Evolutionary conservation across 1,140 invertebrate genomes (phyloP).

Genomic region (Psix sp.): DNA sequence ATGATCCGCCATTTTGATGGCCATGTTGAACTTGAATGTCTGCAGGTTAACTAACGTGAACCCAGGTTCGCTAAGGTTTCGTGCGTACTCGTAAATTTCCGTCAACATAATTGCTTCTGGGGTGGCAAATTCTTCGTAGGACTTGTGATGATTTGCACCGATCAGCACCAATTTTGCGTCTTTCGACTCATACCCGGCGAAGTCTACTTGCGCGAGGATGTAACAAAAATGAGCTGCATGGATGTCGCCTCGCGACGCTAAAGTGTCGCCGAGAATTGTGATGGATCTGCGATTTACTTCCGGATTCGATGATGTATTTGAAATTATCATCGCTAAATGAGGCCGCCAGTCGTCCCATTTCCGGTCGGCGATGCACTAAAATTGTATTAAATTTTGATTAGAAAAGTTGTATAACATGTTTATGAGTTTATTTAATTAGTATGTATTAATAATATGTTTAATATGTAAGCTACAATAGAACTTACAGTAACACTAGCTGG

Average conservation of each 20-base stretch:
- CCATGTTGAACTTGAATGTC: constrained; percentile 85
- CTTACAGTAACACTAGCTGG: constrained; percentile 89
- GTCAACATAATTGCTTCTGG: constrained; percentile 94
- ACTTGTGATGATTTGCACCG: constrained; percentile 82
- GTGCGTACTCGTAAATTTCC: constrained; percentile 96
- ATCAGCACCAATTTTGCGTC: constrained; percentile 87
- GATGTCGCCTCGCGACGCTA: constrained; percentile 83
- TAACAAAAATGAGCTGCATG: constrained; percentile 96
- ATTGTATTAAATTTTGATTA: constrained; percentile 45
- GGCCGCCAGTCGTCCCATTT: constrained; percentile 97
- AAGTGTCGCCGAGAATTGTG: constrained; percentile 85
- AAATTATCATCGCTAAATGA: constrained; percentile 95
- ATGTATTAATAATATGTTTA: too few relatives aligned
- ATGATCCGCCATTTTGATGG: constrained; percentile 86
- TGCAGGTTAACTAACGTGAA: constrained; percentile 83
- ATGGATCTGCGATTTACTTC: constrained; percentile 91
- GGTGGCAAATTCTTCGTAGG: constrained; percentile 84
- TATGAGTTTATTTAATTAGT: too few relatives aligned
- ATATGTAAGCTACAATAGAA: too few relatives aligned
- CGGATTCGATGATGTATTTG: constrained; percentile 87
- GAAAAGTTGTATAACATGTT: too few relatives aligned
- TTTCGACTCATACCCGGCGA: constrained; percentile 81
- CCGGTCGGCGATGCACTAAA: constrained; percentile 86
- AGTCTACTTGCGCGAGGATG: constrained; percentile 89
- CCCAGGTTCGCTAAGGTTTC: constrained; percentile 86